These are phyloP conservation scores for Thera britannica DNA, from an alignment of 2,888 invertebrate species.

Conservation along the genomic window DNA sequence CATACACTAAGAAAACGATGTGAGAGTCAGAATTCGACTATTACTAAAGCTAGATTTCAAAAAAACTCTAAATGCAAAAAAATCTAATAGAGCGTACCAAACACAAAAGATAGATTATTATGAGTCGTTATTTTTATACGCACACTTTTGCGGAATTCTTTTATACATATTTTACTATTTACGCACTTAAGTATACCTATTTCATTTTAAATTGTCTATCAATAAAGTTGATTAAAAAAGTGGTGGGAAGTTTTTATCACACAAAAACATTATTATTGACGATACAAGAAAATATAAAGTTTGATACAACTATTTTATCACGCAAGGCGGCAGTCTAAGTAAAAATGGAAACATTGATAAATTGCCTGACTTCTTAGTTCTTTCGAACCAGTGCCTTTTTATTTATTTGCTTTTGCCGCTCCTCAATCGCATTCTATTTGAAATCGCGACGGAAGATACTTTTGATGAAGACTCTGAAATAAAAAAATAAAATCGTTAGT, in stretches of 20 bases:
- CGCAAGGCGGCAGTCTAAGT: conserved; percentile 13
- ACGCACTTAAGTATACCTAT: conserved; percentile 21
- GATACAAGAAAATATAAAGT: conserved; percentile 8
- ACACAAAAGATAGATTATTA: background rate
- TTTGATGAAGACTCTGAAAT: conserved; percentile 60
- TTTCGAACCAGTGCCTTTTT: background rate
- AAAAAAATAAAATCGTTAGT: background rate
- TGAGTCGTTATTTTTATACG: too few species aligned
- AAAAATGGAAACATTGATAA: conserved; percentile 21
- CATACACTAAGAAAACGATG: conserved; percentile 18
- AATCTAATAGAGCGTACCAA: background rate
- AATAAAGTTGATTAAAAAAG: conserved; percentile 39
- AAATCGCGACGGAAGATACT: conserved; percentile 45
- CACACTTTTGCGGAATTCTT: too few species aligned
- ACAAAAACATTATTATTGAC: conserved; percentile 18
- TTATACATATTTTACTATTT: too few species aligned
- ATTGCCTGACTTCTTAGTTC: conserved; percentile 1
- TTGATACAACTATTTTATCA: conserved; percentile 14
- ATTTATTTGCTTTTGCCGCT: conserved; percentile 66
- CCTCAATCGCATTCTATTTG: conserved; percentile 63
- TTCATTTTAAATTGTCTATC: conserved; percentile 38
- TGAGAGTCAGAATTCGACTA: conserved; percentile 8
- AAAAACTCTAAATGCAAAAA: conserved; percentile 20
- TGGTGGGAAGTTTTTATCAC: conserved; percentile 40
- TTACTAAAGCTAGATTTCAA: conserved; percentile 6